Base-by-base conservation (phyloP, 2,113 vertebrate genomes). In the Trinectes maculatus region DNA sequence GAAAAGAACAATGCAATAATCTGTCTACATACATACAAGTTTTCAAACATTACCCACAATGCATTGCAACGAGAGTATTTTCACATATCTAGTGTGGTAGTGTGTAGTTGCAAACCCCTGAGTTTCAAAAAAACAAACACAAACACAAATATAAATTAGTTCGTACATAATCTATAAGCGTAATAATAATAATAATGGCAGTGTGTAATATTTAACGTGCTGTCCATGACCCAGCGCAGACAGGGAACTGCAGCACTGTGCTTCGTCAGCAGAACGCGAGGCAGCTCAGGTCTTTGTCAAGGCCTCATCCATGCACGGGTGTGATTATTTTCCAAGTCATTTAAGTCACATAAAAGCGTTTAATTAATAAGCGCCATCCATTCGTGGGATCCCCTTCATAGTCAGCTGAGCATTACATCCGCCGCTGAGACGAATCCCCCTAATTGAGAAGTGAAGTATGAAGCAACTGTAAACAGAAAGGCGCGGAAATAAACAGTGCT, bases 321-420 rank as follows among this genome's bases (percentile, higher is more conserved):
- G 83, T 80, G 80, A 89, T 84, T 78, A 83, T 85, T 89, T 86
- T 79, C 82, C 70, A 77, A 82, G 71, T 88, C 71, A 84, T 89
- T 91, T 80, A 86, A 85, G 80, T 87, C 76, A 49, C 85, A 88
- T 89, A 76, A 91, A 91, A 87, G 71, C 74, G 44, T 84, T 87
- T 89, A 86, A 91, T 92, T 88, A 91, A 91, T 87, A 82, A 78
- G 71, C 46, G 4, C 54, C 55, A 79, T 88, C 79, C 80, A 69
- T 68, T 76, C 22, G 26, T 59, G 46, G 80, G 76, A 79, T 88
- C 86, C 88, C 85, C 85, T 82, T 87, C 84, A 85, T 85, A 86
- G 84, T 80, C 76, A 87, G 66, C 78, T 59, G 78, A 88, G 77
- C 83, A 79, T 81, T 79, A 66, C 67, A 71, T 85, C 80, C 34